phyloP scores from a whole-genome alignment of 53 echinoderm and acorn worm genomes.

The Zoroaster sp. region DNA sequence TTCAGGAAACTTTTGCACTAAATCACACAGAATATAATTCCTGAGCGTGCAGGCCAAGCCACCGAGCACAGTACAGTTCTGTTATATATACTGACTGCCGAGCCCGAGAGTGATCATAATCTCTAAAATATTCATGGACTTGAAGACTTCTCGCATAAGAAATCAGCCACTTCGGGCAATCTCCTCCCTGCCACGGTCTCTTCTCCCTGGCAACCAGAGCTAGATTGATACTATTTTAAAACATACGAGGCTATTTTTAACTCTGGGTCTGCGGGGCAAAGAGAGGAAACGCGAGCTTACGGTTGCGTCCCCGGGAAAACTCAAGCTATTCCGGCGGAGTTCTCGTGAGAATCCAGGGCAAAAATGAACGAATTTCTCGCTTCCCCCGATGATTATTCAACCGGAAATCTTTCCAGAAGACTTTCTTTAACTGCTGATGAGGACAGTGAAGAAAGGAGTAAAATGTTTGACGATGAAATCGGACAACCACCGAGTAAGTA shows the following conservation, averaged over 20 bases:
- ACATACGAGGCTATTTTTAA: conserved; percentile 26
- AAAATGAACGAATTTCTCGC: neutral
- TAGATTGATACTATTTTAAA: conserved; percentile 40
- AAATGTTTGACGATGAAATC: neutral
- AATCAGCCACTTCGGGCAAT: neutral
- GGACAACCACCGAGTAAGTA: neutral
- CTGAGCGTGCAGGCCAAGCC: too few relatives aligned
- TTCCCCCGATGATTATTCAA: neutral
- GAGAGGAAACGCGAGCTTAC: conserved; percentile 11
- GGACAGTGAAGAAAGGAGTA: neutral
- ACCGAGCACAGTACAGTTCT: too few relatives aligned
- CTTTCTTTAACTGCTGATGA: neutral
- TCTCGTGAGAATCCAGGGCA: neutral
- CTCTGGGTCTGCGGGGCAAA: neutral
- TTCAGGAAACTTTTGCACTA: too few relatives aligned
- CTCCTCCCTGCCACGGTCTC: neutral
- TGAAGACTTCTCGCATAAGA: neutral
- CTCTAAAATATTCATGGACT: neutral
- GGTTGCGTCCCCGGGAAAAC: neutral
- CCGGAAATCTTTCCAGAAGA: neutral
- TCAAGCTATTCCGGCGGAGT: neutral
- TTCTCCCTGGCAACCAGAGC: conserved; percentile 23
- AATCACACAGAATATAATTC: too few relatives aligned
- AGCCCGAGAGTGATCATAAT: too few relatives aligned
- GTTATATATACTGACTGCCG: too few relatives aligned